Percentiles rank a stretch among this genome's conserved stretches.
Conservation (phyloP, 2,797 vertebrate genomes). For the Channa striata region DNA sequence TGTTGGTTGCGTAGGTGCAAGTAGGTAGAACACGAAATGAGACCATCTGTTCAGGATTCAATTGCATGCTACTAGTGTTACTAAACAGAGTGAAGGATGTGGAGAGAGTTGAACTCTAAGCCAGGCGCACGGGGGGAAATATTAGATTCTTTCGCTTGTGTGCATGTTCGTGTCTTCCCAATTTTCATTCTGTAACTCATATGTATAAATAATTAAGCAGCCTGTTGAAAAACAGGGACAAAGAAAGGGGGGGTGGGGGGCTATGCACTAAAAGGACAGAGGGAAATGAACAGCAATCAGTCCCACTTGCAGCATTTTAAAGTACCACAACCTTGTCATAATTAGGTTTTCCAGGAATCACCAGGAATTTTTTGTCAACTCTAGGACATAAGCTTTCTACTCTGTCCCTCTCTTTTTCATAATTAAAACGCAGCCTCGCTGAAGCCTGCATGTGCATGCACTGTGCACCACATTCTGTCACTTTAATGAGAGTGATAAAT, state of each 20-base stretch:
- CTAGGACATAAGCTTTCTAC: slow-evolving; percentile 49
- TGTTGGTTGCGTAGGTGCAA: slow-evolving; percentile 26
- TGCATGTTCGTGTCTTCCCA: slow-evolving; percentile 68
- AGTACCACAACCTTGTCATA: slow-evolving; percentile 63
- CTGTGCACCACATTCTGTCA: slow-evolving; percentile 49
- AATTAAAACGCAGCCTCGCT: slow-evolving; percentile 69
- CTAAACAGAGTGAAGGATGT: slow-evolving; percentile 61
- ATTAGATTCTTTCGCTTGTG: slow-evolving; percentile 71
- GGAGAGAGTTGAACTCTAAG: slow-evolving; percentile 60
- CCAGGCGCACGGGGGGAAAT: slow-evolving; percentile 47
- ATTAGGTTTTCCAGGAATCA: slow-evolving; percentile 75
- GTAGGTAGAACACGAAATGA: slow-evolving; percentile 45
- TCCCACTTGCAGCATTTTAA: slow-evolving; percentile 55
- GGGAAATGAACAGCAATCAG: slow-evolving; percentile 56
- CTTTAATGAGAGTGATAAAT: slow-evolving; percentile 80
- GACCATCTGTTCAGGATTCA: slow-evolving; percentile 62
- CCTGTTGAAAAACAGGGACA: slow-evolving; percentile 51
- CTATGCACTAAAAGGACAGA: slow-evolving; percentile 45
- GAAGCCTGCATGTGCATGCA: slow-evolving; percentile 53
- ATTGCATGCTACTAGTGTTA: slow-evolving; percentile 22
- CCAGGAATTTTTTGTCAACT: slow-evolving; percentile 65
- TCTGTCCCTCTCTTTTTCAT: slow-evolving; percentile 26
- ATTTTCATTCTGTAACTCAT: slow-evolving; percentile 75
- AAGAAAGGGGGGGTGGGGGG: too few species aligned
- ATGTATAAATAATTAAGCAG: slow-evolving; percentile 82